Evolutionary conservation across 2,888 invertebrate genomes (phyloP).

Genomic region (Thumatha senex): DNA sequence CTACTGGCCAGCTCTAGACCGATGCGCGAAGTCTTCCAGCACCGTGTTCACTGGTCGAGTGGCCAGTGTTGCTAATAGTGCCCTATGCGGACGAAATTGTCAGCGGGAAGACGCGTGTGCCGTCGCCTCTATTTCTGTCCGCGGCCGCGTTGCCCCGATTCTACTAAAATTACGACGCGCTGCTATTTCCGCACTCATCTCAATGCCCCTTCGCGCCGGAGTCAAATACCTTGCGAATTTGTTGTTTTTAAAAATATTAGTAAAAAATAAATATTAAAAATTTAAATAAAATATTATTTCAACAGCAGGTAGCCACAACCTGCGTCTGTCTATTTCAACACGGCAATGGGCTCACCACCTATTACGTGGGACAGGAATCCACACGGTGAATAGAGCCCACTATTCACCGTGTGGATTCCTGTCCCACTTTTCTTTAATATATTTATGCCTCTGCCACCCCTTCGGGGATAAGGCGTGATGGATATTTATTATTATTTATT

Average conservation of each 20-base stretch:
- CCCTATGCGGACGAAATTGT: constrained; percentile 81
- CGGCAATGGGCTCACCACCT: too few species aligned
- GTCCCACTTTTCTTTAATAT: too few species aligned
- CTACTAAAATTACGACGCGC: constrained; percentile 80
- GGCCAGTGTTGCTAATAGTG: constrained; percentile 62
- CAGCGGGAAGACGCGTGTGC: constrained; percentile 73
- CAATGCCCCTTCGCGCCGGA: constrained; percentile 61
- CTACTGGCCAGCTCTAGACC: constrained; percentile 24
- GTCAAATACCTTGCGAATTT: constrained; percentile 65
- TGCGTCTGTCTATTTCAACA: too few species aligned
- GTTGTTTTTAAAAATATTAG: constrained; percentile 6
- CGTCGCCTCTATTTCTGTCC: constrained; percentile 77
- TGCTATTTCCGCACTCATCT: constrained; percentile 81
- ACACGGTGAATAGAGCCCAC: too few species aligned
- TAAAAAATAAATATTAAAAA: too few species aligned
- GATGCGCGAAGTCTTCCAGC: constrained; percentile 21
- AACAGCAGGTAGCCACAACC: too few species aligned
- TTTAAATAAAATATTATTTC: too few species aligned
- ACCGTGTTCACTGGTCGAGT: constrained; percentile 29
- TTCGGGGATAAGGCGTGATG: too few species aligned
- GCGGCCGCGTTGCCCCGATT: constrained; percentile 83
- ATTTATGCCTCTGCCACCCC: too few species aligned
- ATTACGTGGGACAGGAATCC: too few species aligned
- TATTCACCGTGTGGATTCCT: too few species aligned
- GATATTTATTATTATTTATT: too few species aligned